These are phyloP conservation scores for Gortyna flavago DNA, from an alignment of 2,888 invertebrate species.

Conservation along the genomic window DNA sequence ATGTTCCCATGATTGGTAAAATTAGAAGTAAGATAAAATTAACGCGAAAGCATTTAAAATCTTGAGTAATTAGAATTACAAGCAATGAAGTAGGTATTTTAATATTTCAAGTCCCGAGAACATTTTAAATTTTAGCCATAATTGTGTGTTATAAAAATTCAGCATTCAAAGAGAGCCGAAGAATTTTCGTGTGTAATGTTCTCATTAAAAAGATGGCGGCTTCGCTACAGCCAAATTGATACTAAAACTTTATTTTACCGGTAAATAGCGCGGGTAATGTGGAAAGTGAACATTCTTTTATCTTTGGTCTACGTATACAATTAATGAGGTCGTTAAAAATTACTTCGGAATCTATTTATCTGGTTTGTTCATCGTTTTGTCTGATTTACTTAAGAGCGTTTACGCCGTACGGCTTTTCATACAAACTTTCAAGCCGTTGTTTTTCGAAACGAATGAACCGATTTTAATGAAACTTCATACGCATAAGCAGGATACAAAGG, in stretches of 20 bases:
- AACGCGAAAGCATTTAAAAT: neutral
- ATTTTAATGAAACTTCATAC: too few relatives aligned
- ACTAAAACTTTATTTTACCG: conserved; percentile 52
- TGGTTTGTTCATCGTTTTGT: neutral
- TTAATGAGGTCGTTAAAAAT: conserved; percentile 10
- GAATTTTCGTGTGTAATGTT: conserved; percentile 20
- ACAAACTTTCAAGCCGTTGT: too few relatives aligned
- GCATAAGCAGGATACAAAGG: too few relatives aligned
- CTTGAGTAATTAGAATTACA: conserved; percentile 11
- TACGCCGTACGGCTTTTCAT: too few relatives aligned
- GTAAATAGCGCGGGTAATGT: conserved; percentile 34
- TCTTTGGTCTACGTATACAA: conserved; percentile 5
- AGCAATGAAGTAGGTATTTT: conserved; percentile 18
- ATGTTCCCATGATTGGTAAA: neutral
- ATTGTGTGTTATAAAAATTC: conserved; percentile 9
- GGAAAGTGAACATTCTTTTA: conserved; percentile 44
- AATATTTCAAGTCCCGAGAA: conserved; percentile 12
- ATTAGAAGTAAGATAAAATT: neutral
- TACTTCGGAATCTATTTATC: conserved; percentile 1
- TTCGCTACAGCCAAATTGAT: conserved; percentile 44
- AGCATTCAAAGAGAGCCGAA: conserved; percentile 29
- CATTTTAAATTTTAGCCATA: neutral
- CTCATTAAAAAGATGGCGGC: conserved; percentile 33
- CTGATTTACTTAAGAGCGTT: too few relatives aligned
- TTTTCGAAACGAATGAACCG: too few relatives aligned